Base-by-base conservation (phyloP, 2,113 vertebrate species). In the Nesogale talazaci region DNA sequence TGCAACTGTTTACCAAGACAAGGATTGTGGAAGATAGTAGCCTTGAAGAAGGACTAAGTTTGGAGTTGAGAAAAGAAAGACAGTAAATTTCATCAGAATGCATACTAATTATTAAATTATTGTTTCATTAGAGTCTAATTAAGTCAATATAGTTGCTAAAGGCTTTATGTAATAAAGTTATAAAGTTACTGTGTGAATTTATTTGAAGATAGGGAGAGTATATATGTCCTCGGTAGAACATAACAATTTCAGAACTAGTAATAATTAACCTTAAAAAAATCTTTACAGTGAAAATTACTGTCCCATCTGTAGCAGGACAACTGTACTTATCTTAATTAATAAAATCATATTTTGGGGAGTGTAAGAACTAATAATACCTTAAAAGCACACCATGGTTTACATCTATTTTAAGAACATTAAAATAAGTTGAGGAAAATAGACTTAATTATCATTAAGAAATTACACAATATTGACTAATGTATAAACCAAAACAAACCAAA, bases 191-290 rank as follows among this genome's bases (percentile, higher is more conserved):
- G 23, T 90, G 67, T 59, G 67, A 56, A 14, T 20, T 72, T 80
- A 2, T 85, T 78, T 92, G 83, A 42, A 82, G 42, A 74, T 36
- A 74, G 22, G 15, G 69, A 38, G 15, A 46, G 40, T 27, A 59
- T 67, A 31, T 10, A 34, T 11, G 74, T 67, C 31, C 22, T 77
- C 36, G 61, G 79, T 77, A 61, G 52, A 77, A 25, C 19, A 40
- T 79, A 84, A 78, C 10, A 61, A 90, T 88, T 94, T 90, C 36
- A 78, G 27, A 92, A 56, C 20, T 65, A 61, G 61, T 90, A 75
- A 95, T 92, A 89, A 85, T 40, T 88, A 72, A 61, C 52, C 69
- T 36, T 85, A 94, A 95, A 90, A 76, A 19, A 61, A 61, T 31
- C 38, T 87, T 81, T 86, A n/a, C 42, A 69, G 22, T 92, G 40